Evolutionary conservation across 1,140 invertebrate species (phyloP).

Genomic region (Drosophila subpulchrella): DNA sequence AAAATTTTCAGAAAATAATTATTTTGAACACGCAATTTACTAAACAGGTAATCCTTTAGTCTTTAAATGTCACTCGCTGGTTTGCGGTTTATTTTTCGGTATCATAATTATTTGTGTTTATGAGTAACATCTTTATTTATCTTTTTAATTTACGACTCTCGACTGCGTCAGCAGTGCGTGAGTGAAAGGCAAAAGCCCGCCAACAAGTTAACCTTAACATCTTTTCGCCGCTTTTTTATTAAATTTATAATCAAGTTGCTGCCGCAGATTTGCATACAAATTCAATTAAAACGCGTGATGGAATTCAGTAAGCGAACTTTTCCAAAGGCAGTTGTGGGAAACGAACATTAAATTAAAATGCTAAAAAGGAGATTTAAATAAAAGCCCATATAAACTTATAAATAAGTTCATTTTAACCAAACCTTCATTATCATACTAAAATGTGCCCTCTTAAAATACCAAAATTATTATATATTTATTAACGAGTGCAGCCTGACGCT

Average conservation of each 20-base stretch:
- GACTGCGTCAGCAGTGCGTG: slow-evolving; percentile 42
- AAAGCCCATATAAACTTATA: neutral
- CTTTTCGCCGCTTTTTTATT: slow-evolving; percentile 2
- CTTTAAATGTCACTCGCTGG: neutral
- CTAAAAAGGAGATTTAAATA: slow-evolving; percentile 2
- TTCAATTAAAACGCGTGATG: slow-evolving; percentile 38
- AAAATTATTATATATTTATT: slow-evolving; percentile 1
- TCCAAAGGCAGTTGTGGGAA: neutral
- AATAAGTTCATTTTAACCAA: neutral
- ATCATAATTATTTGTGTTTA: slow-evolving; percentile 19
- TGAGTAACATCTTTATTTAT: slow-evolving; percentile 47
- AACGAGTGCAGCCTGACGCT: neutral
- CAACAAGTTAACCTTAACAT: slow-evolving; percentile 36
- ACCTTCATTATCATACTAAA: neutral
- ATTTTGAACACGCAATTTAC: neutral
- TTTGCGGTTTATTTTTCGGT: slow-evolving; percentile 9
- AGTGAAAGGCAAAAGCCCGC: slow-evolving; percentile 51
- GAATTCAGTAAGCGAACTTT: slow-evolving; percentile 12
- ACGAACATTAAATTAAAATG: neutral
- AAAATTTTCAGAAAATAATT: neutral
- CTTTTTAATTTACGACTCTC: slow-evolving; percentile 43
- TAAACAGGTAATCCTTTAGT: neutral
- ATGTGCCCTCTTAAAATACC: neutral
- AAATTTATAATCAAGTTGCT: slow-evolving; percentile 20
- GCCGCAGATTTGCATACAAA: slow-evolving; percentile 35